These are phyloP conservation scores for Rousettus leschenaultii DNA, from an alignment of 2,113 vertebrate species.

Conservation along the genomic window DNA sequence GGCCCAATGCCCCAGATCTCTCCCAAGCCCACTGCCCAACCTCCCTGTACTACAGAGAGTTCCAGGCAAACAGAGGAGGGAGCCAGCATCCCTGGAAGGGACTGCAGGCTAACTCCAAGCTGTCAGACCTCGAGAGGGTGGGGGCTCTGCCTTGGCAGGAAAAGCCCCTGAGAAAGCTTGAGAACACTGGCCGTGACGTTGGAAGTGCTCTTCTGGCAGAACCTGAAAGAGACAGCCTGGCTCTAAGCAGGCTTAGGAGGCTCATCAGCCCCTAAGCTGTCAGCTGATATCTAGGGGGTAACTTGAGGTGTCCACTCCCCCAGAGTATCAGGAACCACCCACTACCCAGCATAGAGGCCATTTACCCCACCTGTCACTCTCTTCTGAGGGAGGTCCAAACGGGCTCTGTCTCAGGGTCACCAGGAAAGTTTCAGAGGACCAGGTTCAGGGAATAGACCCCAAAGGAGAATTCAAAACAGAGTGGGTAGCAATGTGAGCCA, in stretches of 20 bases:
- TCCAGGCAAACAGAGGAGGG: not conserved
- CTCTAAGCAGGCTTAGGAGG: constrained; percentile 70
- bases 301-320: not conserved
- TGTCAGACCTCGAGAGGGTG: not conserved
- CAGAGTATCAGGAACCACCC: not conserved
- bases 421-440: not conserved
- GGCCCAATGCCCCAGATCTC: not conserved
- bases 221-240: constrained; percentile 46
- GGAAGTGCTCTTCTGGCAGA: constrained; percentile 35
- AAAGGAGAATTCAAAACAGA: not conserved
- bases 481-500: not conserved
- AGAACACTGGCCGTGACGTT: not conserved
- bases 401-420: not conserved
- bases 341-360: not conserved
- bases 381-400: not conserved
- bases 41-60: not conserved
- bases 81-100: not conserved
- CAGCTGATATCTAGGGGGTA: constrained; percentile 44
- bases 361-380: not conserved
- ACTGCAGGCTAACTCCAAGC: not conserved
- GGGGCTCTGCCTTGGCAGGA: constrained; percentile 6
- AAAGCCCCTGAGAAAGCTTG: not conserved
- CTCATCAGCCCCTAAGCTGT: constrained; percentile 61
- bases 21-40: not conserved
- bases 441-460: not conserved